Percentiles rank a stretch among this genome's conserved stretches.
Conservation (phyloP, 2,113 vertebrate genomes). For the Thunnus thynnus region DNA sequence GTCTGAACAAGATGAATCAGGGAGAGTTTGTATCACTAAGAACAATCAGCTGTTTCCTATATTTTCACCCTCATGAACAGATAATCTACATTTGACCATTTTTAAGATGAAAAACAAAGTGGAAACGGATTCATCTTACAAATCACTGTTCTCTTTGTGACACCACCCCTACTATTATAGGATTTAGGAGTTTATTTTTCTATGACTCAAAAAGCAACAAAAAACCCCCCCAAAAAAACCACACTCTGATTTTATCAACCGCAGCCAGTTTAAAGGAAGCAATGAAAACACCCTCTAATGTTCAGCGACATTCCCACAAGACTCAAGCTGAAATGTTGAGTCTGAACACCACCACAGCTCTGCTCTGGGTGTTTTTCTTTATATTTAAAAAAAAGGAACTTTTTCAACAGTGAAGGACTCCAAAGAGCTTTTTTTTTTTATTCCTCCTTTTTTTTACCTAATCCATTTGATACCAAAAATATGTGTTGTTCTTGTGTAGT, state of each 20-base stretch:
- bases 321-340: background rate
- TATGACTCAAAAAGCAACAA: constrained; percentile 9
- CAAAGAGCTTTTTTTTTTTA: constrained; percentile 44
- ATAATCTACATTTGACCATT: background rate
- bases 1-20: background rate
- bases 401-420: constrained; percentile 26
- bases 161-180: background rate
- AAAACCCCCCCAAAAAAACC: background rate
- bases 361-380: background rate
- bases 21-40: background rate
- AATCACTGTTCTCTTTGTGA: background rate
- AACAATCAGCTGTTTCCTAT: background rate
- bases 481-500: constrained; percentile 60
- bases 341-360: background rate
- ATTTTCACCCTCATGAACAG: background rate
- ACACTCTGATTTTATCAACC: constrained; percentile 17
- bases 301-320: constrained; percentile 30
- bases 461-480: constrained; percentile 81
- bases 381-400: background rate
- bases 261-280: constrained; percentile 1
- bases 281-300: background rate
- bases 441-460: constrained; percentile 5
- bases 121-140: background rate
- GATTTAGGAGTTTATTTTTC: constrained; percentile 14
- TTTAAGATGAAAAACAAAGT: too few relatives aligned